Conservation (phyloP, 2,113 vertebrate species). For the Tamias sibiricus region DNA sequence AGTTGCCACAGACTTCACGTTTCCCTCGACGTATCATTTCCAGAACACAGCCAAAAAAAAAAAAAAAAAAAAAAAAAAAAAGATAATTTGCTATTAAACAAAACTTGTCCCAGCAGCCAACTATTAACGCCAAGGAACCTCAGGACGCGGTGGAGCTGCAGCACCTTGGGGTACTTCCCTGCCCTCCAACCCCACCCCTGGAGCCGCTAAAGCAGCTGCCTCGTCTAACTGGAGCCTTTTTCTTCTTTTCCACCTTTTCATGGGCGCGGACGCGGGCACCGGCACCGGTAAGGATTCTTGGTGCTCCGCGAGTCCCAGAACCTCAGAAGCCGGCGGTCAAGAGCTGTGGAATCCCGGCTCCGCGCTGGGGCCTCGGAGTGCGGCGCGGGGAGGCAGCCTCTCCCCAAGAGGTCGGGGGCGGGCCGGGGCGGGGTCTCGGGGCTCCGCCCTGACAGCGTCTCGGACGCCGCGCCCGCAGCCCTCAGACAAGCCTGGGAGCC, state of each 20-base stretch:
- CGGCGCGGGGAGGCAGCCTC: not conserved
- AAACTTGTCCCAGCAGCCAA: not conserved
- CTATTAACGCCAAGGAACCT: not conserved
- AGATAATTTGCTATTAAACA: not conserved
- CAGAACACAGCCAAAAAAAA: not conserved
- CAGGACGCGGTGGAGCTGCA: not conserved
- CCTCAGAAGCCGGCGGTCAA: accelerated
- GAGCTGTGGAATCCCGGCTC: accelerated
- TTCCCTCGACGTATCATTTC: not conserved
- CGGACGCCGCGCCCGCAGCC: accelerated
- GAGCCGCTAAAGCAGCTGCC: not conserved
- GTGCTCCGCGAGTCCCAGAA: accelerated
- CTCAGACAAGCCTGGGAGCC: not conserved
- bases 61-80: not conserved
- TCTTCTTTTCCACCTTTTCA: not conserved
- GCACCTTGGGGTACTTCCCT: not conserved
- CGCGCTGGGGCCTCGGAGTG: not conserved
- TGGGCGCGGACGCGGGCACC: not conserved
- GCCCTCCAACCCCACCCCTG: too few species aligned
- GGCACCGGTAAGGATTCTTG: not conserved
- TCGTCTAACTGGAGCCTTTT: not conserved
- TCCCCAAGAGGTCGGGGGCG: accelerated
- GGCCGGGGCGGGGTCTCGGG: not conserved
- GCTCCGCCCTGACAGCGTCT: not conserved
- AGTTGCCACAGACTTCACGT: not conserved